phyloP scores from a whole-genome alignment of 1,140 invertebrate species.

The Scylla paramamosain region DNA sequence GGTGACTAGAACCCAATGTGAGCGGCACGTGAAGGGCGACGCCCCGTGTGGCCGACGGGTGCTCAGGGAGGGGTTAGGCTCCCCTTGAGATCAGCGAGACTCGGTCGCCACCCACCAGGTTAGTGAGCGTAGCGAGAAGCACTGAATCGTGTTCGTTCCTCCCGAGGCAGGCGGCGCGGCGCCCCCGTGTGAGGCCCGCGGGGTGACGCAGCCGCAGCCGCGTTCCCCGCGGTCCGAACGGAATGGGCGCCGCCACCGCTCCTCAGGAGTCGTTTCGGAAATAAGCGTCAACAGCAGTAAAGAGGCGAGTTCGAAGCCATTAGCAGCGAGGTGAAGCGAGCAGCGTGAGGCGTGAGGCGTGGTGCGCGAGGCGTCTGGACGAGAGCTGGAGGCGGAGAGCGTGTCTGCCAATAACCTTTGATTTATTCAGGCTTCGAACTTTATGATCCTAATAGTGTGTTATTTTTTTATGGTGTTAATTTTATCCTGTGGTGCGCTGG shows the following conservation, averaged over 20 bases:
- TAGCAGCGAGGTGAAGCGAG: slow-evolving; percentile 44
- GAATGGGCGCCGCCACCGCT: not conserved
- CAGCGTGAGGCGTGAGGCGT: slow-evolving; percentile 55
- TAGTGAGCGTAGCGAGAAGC: slow-evolving; percentile 75
- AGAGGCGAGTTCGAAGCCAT: slow-evolving; percentile 66
- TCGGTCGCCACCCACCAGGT: slow-evolving; percentile 73
- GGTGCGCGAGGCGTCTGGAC: slow-evolving; percentile 39
- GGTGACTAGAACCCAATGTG: slow-evolving; percentile 74
- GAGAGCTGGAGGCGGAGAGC: slow-evolving; percentile 32
- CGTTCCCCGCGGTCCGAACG: not conserved
- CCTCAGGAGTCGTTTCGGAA: slow-evolving; percentile 59
- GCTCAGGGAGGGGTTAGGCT: not conserved
- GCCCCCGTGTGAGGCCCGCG: not conserved
- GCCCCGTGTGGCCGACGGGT: not conserved
- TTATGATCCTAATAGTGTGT: slow-evolving; percentile 4
- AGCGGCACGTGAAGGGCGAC: not conserved
- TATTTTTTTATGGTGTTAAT: slow-evolving; percentile 15
- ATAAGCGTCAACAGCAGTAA: slow-evolving; percentile 44
- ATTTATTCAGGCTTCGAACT: slow-evolving; percentile 64
- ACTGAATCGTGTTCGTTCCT: slow-evolving; percentile 32
- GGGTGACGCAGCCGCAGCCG: not conserved
- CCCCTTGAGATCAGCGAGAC: slow-evolving; percentile 55
- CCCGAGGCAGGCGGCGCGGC: not conserved
- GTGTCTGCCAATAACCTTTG: slow-evolving; percentile 16
- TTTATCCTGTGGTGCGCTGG: slow-evolving; percentile 56